A percentile compares a stretch with the other conserved stretches of the same genome.
phyloP scores from a whole-genome alignment of 2,797 vertebrate genomes.

The Lophius americanus region DNA sequence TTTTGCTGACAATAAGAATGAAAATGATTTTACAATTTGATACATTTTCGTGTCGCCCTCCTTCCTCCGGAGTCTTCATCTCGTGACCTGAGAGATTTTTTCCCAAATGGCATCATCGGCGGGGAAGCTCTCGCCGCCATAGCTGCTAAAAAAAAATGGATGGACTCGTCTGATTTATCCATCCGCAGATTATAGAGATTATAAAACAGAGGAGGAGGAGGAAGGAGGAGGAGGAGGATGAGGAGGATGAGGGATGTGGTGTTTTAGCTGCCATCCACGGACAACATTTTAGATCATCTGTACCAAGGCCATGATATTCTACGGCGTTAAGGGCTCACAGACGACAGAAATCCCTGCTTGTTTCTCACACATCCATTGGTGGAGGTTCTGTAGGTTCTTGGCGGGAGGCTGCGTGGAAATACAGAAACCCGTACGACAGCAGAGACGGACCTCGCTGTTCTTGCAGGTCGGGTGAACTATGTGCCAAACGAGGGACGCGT shows the following conservation, averaged over 20 bases:
- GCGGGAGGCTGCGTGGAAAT: slow-evolving; percentile 31
- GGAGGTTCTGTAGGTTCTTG: slow-evolving; percentile 21
- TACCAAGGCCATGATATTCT: slow-evolving; percentile 60
- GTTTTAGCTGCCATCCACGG: slow-evolving; percentile 41
- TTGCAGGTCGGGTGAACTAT: slow-evolving; percentile 32
- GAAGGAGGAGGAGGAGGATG: neutral
- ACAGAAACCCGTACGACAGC: slow-evolving; percentile 26
- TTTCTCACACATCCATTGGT: slow-evolving; percentile 52
- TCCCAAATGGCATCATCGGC: slow-evolving; percentile 49
- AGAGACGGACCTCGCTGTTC: slow-evolving; percentile 30
- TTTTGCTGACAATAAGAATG: slow-evolving; percentile 40
- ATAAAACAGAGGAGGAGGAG: slow-evolving; percentile 31
- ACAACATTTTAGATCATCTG: slow-evolving; percentile 46
- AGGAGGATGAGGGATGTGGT: slow-evolving; percentile 4
- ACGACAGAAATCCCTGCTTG: slow-evolving; percentile 55
- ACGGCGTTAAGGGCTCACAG: slow-evolving; percentile 72
- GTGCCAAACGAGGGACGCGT: slow-evolving; percentile 55
- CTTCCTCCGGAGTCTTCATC: slow-evolving; percentile 29
- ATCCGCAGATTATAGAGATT: slow-evolving; percentile 59
- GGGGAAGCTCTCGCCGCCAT: slow-evolving; percentile 61
- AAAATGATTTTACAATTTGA: slow-evolving; percentile 48
- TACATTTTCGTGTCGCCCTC: slow-evolving; percentile 38
- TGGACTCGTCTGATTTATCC: slow-evolving; percentile 50
- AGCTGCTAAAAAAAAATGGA: slow-evolving; percentile 66
- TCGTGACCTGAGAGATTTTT: slow-evolving; percentile 27